phyloP scores from a whole-genome alignment of 2,888 invertebrate genomes.

The Temnothorax ravouxi region DNA sequence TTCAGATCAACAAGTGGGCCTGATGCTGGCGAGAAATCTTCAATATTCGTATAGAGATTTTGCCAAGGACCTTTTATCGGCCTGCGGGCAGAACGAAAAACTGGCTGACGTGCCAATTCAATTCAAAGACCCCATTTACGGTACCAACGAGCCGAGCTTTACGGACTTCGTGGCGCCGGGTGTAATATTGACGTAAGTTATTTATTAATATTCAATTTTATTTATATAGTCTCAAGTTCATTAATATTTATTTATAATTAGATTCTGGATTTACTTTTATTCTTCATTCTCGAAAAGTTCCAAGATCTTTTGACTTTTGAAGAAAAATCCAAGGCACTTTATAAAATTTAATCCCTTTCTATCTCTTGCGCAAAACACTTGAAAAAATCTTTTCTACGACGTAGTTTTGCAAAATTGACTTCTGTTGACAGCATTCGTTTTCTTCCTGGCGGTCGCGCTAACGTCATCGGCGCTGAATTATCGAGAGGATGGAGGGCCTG shows the following conservation, averaged over 20 bases:
- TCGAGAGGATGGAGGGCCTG: conserved; percentile 96
- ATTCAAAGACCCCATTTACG: conserved; percentile 96
- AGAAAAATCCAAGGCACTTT: not conserved
- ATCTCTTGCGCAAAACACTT: not conserved
- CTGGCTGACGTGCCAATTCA: conserved; percentile 96
- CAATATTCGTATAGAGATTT: conserved; percentile 95
- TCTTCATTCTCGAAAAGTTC: not conserved
- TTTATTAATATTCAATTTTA: conserved; percentile 5
- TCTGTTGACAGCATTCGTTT: conserved; percentile 93
- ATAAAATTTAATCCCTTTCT: not conserved
- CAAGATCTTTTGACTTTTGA: not conserved
- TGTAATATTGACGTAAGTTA: conserved; percentile 95
- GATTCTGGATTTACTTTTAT: not conserved
- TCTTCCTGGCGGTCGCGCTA: conserved; percentile 97
- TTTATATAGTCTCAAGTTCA: not conserved
- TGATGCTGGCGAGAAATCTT: conserved; percentile 95
- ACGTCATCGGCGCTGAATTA: conserved; percentile 97
- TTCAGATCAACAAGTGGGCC: conserved; percentile 96
- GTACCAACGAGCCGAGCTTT: conserved; percentile 95
- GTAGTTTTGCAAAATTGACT: not conserved
- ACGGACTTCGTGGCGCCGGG: conserved; percentile 99
- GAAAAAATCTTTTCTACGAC: not conserved
- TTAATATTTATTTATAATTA: not conserved
- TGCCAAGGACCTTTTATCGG: conserved; percentile 90
- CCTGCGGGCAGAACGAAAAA: conserved; percentile 93